phyloP scores from a whole-genome alignment of 2,113 vertebrate species.

The Platanista minor region DNA sequence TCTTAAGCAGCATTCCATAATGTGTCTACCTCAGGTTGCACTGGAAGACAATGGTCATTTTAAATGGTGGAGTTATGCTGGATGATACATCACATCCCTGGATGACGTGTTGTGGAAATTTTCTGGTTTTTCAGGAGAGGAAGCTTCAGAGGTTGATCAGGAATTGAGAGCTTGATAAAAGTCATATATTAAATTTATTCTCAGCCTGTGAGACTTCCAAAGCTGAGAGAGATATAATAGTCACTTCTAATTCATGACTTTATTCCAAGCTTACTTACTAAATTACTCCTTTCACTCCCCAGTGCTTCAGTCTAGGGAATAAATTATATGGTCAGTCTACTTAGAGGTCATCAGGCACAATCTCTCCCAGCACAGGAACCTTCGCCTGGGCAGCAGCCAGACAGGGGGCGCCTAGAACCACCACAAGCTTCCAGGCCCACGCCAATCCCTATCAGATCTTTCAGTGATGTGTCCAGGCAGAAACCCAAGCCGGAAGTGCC shows the following conservation, averaged over 20 bases:
- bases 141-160: too few species aligned
- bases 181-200: background rate
- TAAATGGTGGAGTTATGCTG: background rate
- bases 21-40: background rate
- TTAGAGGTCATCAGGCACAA: background rate
- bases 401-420: background rate
- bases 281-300: background rate
- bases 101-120: background rate
- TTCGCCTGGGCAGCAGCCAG: background rate
- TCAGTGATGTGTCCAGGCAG: background rate
- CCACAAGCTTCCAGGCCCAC: constrained; percentile 18
- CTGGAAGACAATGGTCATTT: background rate
- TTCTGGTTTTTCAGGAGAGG: background rate
- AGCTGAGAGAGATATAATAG: background rate
- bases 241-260: background rate
- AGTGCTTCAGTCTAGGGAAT: background rate
- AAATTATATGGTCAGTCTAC: background rate
- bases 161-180: background rate
- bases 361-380: background rate
- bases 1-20: background rate
- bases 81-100: background rate
- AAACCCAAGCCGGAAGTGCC: too few species aligned
- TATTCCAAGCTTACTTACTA: background rate
- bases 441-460: background rate
- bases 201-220: background rate